phyloP scores from a whole-genome alignment of 35 echinoderm and acorn worm species.

The Antedon bifida region DNA sequence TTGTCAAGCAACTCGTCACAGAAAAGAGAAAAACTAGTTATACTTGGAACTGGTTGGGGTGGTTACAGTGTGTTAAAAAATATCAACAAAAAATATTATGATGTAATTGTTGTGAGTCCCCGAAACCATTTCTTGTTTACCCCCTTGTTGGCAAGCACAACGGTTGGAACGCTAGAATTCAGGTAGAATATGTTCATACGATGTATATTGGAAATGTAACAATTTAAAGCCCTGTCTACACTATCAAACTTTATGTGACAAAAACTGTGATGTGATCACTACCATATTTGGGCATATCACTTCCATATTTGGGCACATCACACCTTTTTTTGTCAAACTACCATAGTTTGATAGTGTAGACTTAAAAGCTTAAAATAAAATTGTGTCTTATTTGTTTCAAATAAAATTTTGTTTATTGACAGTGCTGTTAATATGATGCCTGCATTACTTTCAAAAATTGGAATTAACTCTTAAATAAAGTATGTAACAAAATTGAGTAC shows the following conservation, averaged over 20 bases:
- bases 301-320: no score
- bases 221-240: no score
- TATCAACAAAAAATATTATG: constrained; percentile 58
- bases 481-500: no score
- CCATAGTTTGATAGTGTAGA: no score
- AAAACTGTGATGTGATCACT: not conserved
- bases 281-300: not conserved
- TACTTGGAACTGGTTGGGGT: constrained; percentile 87
- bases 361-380: no score
- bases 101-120: constrained; percentile 89
- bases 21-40: constrained; percentile 43
- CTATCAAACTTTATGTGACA: no score
- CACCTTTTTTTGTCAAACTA: not conserved
- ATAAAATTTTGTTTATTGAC: no score
- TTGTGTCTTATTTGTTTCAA: no score
- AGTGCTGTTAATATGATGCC: no score
- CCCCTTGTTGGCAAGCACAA: constrained; percentile 83
- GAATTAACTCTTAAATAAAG: no score
- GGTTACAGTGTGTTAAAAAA: constrained; percentile 93
- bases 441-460: no score
- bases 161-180: constrained; percentile 95
- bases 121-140: constrained; percentile 97
- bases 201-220: no score
- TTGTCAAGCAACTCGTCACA: not conserved
- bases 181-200: constrained; percentile 24